These are phyloP conservation scores for Sceloporus undulatus DNA, from an alignment of 2,113 vertebrate species.

Conservation along the genomic window DNA sequence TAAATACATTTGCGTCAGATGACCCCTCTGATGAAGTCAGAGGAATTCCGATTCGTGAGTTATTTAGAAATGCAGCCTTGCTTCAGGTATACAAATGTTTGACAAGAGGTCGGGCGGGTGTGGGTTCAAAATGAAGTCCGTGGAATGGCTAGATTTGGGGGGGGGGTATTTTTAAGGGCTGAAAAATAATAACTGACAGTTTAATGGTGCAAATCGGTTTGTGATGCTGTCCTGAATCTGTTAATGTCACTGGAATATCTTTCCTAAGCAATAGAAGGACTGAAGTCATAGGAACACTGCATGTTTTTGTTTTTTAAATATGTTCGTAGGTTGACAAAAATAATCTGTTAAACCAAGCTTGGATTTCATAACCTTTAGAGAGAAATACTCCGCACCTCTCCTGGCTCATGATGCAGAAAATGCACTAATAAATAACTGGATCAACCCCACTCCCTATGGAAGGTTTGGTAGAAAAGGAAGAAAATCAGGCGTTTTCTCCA, in stretches of 20 bases:
- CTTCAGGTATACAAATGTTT: background rate
- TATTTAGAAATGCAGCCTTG: background rate
- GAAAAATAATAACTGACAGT: background rate
- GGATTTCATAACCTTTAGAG: background rate
- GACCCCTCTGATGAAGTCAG: background rate
- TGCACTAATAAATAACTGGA: background rate
- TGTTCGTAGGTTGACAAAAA: background rate
- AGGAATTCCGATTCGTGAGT: background rate
- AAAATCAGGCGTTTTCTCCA: no score
- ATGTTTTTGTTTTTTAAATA: background rate
- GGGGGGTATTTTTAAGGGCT: background rate
- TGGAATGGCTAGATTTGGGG: background rate
- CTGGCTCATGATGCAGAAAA: background rate
- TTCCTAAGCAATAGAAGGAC: background rate
- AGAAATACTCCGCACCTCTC: no score
- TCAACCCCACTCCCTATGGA: background rate
- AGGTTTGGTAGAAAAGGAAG: no score
- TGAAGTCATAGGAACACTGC: background rate
- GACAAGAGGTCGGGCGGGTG: background rate
- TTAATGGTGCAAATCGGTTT: background rate
- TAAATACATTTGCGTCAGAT: slow-evolving; percentile 6
- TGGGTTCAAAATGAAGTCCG: background rate
- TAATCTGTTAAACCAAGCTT: background rate
- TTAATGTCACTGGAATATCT: background rate
- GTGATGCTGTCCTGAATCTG: background rate